Conservation (phyloP, 2,888 invertebrate species). For the Hypsopygia costalis region DNA sequence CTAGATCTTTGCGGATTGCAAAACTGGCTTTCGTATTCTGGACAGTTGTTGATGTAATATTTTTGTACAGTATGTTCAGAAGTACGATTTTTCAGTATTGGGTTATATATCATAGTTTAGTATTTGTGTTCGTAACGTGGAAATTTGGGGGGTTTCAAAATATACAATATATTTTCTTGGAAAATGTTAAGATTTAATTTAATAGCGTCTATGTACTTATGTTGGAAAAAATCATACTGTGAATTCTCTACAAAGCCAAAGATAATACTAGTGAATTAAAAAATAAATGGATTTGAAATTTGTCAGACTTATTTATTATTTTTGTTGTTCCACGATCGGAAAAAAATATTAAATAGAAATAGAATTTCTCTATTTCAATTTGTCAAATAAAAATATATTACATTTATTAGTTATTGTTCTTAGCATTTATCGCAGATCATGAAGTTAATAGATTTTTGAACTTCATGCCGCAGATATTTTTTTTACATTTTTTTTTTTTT, state of each 20-base stretch:
- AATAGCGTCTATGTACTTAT: conserved; percentile 12
- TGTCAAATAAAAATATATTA: too few relatives aligned
- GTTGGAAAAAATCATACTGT: conserved; percentile 24
- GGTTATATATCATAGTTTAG: conserved; percentile 75
- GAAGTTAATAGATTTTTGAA: too few relatives aligned
- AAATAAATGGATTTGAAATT: too few relatives aligned
- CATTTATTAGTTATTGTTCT: too few relatives aligned
- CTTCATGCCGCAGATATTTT: too few relatives aligned
- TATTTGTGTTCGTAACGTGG: conserved; percentile 77
- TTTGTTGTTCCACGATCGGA: too few relatives aligned
- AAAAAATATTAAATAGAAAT: too few relatives aligned
- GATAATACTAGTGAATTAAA: background rate
- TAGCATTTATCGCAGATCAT: too few relatives aligned
- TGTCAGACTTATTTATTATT: too few relatives aligned
- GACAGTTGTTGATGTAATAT: conserved; percentile 78
- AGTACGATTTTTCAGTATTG: conserved; percentile 72
- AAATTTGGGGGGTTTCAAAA: conserved; percentile 82
- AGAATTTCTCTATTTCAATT: too few relatives aligned
- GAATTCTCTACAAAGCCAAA: conserved; percentile 51
- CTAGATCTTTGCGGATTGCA: conserved; percentile 45
- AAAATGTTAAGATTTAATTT: conserved; percentile 24
- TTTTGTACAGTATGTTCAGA: conserved; percentile 61
- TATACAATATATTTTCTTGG: conserved; percentile 73
- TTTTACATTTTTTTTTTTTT: too few relatives aligned
- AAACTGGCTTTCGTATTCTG: conserved; percentile 82